A percentile compares a stretch with the other conserved stretches of the same genome.
Conservation (phyloP, 2,797 vertebrate species). For the Melanotaenia parkinsoni region DNA sequence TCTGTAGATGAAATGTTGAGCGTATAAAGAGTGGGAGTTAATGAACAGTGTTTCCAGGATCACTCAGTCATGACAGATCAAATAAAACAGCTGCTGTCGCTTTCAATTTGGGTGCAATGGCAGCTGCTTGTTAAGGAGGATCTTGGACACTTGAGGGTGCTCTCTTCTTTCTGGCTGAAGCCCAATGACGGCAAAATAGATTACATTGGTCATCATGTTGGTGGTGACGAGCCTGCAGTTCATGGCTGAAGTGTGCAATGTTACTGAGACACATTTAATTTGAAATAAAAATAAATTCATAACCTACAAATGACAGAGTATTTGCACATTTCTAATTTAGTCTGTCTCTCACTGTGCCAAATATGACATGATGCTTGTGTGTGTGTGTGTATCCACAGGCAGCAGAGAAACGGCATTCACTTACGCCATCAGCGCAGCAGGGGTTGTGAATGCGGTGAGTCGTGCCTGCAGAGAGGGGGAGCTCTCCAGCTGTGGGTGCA, state of each 20-base stretch:
- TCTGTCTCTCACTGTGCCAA: neutral
- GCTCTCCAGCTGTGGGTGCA: constrained; percentile 96
- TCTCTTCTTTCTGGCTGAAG: constrained; percentile 70
- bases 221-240: constrained; percentile 62
- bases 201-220: constrained; percentile 56
- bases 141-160: constrained; percentile 74
- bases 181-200: constrained; percentile 73
- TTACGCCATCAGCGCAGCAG: constrained; percentile 94
- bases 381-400: constrained; percentile 78
- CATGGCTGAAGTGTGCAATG: constrained; percentile 58
- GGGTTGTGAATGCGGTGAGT: constrained; percentile 96
- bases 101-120: constrained; percentile 54
- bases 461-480: constrained; percentile 96
- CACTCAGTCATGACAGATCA: constrained; percentile 52
- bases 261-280: constrained; percentile 21
- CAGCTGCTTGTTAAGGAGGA: constrained; percentile 46
- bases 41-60: constrained; percentile 49
- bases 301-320: constrained; percentile 8
- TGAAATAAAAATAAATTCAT: constrained; percentile 18
- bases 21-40: constrained; percentile 40
- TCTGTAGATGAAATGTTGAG: constrained; percentile 50
- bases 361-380: constrained; percentile 20
- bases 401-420: constrained; percentile 97
- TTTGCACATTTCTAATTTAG: neutral
- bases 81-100: constrained; percentile 50